These are phyloP conservation scores for Ataeniobius toweri DNA, from an alignment of 2,797 vertebrate species.

Conservation along the genomic window DNA sequence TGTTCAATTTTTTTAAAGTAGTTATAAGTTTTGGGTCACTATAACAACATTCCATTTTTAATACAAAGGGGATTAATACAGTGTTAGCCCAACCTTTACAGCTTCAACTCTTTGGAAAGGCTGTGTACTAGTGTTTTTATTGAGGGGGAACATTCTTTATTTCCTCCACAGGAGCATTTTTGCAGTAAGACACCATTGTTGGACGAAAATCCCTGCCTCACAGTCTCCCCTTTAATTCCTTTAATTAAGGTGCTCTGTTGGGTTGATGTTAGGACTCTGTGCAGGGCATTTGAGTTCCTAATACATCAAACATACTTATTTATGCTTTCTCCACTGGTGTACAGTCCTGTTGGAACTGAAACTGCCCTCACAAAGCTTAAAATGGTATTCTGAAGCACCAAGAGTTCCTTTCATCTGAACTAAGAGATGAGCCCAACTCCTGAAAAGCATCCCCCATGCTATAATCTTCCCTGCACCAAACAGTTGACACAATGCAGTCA, in stretches of 20 bases:
- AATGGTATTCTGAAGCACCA: background rate
- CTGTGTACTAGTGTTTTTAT: background rate
- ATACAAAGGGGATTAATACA: background rate
- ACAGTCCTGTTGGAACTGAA: background rate
- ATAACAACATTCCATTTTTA: background rate
- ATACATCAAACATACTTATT: background rate
- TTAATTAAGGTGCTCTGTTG: background rate
- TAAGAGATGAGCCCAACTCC: background rate
- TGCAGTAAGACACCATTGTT: background rate
- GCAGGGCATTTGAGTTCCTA: background rate
- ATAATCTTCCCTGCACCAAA: background rate
- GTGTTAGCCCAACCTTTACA: background rate
- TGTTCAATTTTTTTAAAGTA: background rate
- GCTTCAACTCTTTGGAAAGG: background rate
- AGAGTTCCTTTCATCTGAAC: background rate
- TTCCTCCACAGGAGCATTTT: background rate
- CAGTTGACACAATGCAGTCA: background rate
- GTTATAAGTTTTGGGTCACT: background rate
- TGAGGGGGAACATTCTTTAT: background rate
- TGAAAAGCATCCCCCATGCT: background rate
- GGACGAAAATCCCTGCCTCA: background rate
- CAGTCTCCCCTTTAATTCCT: background rate
- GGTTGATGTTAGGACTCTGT: background rate
- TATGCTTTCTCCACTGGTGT: background rate
- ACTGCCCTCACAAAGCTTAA: background rate